These are phyloP conservation scores for Holotrichia oblita DNA, from an alignment of 1,140 invertebrate species.

Conservation along the genomic window DNA sequence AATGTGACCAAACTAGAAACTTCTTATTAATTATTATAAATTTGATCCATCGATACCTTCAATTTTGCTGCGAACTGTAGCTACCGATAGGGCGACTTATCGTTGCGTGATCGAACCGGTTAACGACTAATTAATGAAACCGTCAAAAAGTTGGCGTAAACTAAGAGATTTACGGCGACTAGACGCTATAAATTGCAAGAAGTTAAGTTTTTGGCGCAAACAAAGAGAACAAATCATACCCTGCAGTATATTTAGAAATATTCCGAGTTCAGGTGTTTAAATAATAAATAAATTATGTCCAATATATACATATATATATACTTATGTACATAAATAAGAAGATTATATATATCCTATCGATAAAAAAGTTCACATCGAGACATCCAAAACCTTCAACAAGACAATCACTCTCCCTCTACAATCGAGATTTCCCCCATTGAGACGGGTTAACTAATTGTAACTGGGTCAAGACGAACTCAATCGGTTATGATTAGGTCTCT, in stretches of 20 bases:
- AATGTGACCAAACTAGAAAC: no score
- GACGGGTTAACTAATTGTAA: conserved; percentile 33
- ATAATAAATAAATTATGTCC: no score
- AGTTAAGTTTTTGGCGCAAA: conserved; percentile 6
- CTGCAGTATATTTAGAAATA: neutral
- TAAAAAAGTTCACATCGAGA: no score
- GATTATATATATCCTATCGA: no score
- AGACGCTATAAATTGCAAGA: neutral
- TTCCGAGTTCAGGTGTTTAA: no score
- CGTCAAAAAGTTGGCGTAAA: conserved; percentile 16
- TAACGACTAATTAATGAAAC: conserved; percentile 14
- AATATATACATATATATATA: no score
- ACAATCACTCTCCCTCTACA: neutral
- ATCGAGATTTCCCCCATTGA: neutral
- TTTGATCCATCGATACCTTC: no score
- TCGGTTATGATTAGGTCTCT: conserved; percentile 26
- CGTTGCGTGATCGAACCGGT: neutral
- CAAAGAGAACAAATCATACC: neutral
- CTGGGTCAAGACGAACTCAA: conserved; percentile 20
- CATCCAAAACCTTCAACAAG: no score
- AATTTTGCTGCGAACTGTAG: no score
- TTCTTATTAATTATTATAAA: no score
- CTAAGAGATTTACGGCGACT: conserved; percentile 1
- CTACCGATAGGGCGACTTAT: neutral
- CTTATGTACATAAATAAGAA: no score